Conservation (phyloP, 2,797 vertebrate genomes). For the Halcyon leucocephala region DNA sequence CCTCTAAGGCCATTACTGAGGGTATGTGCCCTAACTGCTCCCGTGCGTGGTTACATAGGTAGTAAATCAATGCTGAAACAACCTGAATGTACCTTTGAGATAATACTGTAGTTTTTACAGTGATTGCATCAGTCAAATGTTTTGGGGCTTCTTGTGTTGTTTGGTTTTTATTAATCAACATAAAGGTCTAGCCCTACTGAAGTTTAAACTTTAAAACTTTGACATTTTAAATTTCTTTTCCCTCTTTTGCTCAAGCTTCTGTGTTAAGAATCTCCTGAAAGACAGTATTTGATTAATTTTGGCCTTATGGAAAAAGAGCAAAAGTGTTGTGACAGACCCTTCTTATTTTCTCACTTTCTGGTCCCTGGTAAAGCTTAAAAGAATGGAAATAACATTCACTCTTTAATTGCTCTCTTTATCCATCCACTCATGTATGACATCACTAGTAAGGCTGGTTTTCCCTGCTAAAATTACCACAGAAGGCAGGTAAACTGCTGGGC, state of each 20-base stretch:
- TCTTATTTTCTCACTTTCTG: background rate
- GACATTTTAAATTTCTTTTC: background rate
- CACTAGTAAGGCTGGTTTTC: background rate
- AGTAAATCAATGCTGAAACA: background rate
- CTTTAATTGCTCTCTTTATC: too few relatives aligned
- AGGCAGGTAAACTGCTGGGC: background rate
- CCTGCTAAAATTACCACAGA: background rate
- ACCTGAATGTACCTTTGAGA: background rate
- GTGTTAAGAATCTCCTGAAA: background rate
- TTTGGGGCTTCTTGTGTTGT: background rate
- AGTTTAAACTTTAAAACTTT: background rate
- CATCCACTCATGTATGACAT: fast-evolving
- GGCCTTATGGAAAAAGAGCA: background rate
- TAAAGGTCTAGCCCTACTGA: background rate
- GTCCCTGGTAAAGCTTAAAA: background rate
- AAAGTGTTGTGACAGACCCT: background rate
- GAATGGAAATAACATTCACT: background rate
- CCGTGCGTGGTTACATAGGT: background rate
- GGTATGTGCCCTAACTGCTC: fast-evolving
- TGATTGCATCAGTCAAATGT: background rate
- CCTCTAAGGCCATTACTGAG: fast-evolving
- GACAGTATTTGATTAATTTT: background rate
- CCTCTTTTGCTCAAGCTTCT: background rate
- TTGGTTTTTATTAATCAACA: background rate
- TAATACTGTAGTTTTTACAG: background rate